phyloP scores from a whole-genome alignment of 2,797 vertebrate genomes.

The Percopsis omiscomaycus region DNA sequence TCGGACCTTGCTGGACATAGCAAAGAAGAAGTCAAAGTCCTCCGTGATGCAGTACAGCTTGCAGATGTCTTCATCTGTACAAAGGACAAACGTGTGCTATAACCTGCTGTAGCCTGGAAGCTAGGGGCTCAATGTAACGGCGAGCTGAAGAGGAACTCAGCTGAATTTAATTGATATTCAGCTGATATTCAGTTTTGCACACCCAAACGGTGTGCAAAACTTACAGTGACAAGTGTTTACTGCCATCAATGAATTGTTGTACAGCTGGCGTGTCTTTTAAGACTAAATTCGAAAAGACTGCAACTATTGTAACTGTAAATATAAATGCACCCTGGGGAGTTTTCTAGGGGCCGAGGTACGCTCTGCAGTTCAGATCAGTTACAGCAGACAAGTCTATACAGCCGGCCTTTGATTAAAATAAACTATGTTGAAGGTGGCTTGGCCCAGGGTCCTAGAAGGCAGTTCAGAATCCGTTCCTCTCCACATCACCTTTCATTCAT shows the following conservation, averaged over 20 bases:
- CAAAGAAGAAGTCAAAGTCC: slow-evolving; percentile 98
- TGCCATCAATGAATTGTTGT: slow-evolving; percentile 12
- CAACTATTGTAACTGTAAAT: slow-evolving; percentile 8
- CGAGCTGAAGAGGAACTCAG: too few relatives aligned
- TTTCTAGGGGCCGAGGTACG: slow-evolving; percentile 43
- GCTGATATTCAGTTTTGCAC: too few relatives aligned
- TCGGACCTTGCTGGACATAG: slow-evolving; percentile 95
- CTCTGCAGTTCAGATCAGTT: slow-evolving; percentile 57
- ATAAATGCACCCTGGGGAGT: slow-evolving; percentile 44
- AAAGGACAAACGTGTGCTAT: neutral
- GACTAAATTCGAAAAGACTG: slow-evolving; percentile 35
- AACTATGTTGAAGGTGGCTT: slow-evolving; percentile 66
- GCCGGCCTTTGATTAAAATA: slow-evolving; percentile 62
- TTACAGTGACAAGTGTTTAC: neutral
- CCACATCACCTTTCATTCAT: slow-evolving; percentile 66
- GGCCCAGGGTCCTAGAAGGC: slow-evolving; percentile 55
- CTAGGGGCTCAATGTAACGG: neutral
- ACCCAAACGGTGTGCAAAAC: neutral
- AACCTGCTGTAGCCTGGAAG: neutral
- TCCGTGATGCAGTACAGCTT: slow-evolving; percentile 98
- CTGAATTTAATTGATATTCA: too few relatives aligned
- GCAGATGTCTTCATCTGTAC: slow-evolving; percentile 91
- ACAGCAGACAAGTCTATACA: slow-evolving; percentile 60
- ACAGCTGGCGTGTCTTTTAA: slow-evolving; percentile 7
- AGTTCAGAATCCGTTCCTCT: slow-evolving; percentile 63